Evolutionary conservation across 1,140 invertebrate species (phyloP), one percentile per base, ranked within the genome.

Genomic region (Aphelinus certus): DNA sequence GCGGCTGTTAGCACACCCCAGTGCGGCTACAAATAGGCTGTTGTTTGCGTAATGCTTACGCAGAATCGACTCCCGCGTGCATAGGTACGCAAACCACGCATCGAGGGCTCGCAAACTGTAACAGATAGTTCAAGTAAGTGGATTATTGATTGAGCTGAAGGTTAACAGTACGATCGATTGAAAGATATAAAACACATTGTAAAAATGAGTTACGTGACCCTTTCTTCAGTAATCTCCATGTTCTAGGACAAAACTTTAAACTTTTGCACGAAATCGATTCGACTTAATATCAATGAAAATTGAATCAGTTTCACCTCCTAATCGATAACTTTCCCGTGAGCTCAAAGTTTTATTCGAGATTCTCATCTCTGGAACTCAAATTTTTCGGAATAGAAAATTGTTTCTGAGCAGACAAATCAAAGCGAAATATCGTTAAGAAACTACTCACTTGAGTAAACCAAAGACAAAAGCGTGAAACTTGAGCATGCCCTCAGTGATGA

Each of bases 401-500:
- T 26, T 26, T 26, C 26, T 26, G 26, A 26, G 26, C 26, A 26
- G 26, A 26, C 26, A 26, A 26, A 26, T 26, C 26, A 26, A 26
- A 26, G 26, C 26, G 26, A 26, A 26, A 26, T 26, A 26, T 26
- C 26, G 26, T 26, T 26, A 26, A 26, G 26, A 26, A 26, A 26
- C 26, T 26, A 26, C 92, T 92, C 89, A 95, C 93, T 96, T 97
- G n/a, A 96, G 88, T 67, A 97, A 88, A 55, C 95, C 95, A 86
- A 96, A 93, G 76, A 96, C 92, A 85, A 97, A 96, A 67, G 95
- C 95, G 85, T 96, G 95, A 82, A 97, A 96, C 83, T 96, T 96
- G 72, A 96, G 91, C 82, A 94, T 90, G 74, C 94, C 95, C 85
- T 96, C 95, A 3, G 93, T 93, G 1, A 97, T 91, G 57, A 92